These are phyloP conservation scores for Diuraphis noxia DNA, from an alignment of 1,140 invertebrate species.

Conservation along the genomic window DNA sequence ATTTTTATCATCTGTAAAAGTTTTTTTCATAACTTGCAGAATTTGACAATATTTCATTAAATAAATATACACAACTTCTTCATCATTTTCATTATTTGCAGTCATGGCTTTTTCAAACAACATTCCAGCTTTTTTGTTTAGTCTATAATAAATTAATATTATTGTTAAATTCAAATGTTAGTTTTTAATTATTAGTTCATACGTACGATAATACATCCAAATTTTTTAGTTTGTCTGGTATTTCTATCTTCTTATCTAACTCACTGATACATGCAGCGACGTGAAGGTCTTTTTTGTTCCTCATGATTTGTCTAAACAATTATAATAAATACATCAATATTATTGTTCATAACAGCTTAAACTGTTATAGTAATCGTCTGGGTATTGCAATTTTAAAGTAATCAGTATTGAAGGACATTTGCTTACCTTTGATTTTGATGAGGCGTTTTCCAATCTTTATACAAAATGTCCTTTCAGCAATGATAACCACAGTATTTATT, in stretches of 20 bases:
- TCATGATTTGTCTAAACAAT: constrained; percentile 30
- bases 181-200: neutral
- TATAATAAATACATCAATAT: neutral
- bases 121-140: neutral
- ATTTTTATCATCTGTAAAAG: neutral
- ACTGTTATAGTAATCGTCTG: neutral
- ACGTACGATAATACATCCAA: neutral
- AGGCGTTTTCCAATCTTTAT: neutral
- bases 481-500: neutral
- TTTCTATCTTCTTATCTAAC: neutral
- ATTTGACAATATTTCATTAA: constrained; percentile 50
- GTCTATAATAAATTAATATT: neutral
- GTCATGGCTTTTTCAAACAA: neutral
- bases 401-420: neutral
- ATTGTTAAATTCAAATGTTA: neutral
- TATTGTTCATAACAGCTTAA: neutral
- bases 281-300: constrained; percentile 20
- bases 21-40: constrained; percentile 18
- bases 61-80: constrained; percentile 47
- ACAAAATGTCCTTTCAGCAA: neutral
- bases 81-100: constrained; percentile 20
- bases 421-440: constrained; percentile 17
- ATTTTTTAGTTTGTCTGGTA: neutral
- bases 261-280: neutral
- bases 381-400: neutral